Evolutionary conservation across 1,140 invertebrate genomes (phyloP), one percentile per base, ranked within the genome.

Genomic region (Nixonia krombeini): DNA sequence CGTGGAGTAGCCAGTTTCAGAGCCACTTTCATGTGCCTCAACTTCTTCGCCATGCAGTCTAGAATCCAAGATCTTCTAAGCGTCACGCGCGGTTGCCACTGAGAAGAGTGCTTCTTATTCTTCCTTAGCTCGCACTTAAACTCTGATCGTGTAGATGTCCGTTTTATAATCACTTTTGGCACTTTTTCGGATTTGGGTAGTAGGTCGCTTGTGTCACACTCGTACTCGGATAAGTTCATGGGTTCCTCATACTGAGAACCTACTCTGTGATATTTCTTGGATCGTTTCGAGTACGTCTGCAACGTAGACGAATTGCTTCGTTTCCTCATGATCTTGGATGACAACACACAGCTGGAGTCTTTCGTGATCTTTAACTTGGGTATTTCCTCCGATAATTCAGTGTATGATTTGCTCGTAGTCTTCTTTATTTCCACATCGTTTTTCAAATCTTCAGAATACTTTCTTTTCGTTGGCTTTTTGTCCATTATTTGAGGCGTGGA

Each of bases 61-160:
- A 85, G 23, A 2, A 80, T 72, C 59, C 73, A 72, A 0, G 79
- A 78, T 6, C 84, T 67, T n/a, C 80, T 75, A 0, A 85, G 42
- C 12, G 81, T 80, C 0, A 85, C 84, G 33, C 79, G 76, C 0
- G 83, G 83, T 37, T 85, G 83, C 78, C 81, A 82, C 1, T 73
- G 68, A 5, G 76, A 62, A 0, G 72, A 67, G 0, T 70, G 71
- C 3, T 69, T 74, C 3, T 76, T 76, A 9, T 67, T 64, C 57
- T 83, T 82, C 29, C 83, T 85, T 8, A 85, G 28, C 46, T 85
- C 82, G n/a, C 84, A 85, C 15, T 84, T 85, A 18, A 85, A 85
- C 26, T 85, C 82, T 0, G 82, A 75, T 13, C 63, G 83, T 0
- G 82, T 74, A 6, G 83, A 83, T 0, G 78, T 69, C 31, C 84